Evolutionary conservation across 53 echinoderm and acorn worm species (phyloP), one percentile per base, ranked within the genome.

Genomic region (Arbacia lixula): DNA sequence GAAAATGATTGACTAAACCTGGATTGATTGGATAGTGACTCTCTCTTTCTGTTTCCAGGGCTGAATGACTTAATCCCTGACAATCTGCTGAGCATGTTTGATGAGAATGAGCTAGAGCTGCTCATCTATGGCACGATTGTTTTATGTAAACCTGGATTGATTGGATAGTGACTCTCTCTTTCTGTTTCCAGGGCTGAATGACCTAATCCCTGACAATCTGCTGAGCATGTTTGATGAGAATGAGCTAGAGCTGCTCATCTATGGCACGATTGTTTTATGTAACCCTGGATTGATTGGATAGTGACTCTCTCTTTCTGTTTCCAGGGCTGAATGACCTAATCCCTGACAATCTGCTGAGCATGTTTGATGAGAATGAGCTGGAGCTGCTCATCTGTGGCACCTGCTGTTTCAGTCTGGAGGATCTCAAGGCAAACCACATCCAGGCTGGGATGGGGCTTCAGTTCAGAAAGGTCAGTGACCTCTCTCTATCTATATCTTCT

Each of bases 331-430:
- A 97, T 88, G 98, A 97, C 35, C 83, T 97, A 53, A 94, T 97
- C 25, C 98, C 98, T 34, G 98, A 97, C 76, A 86, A 94, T 34
- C 90, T 97, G 37, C 87, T 97, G 57, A 97, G 98, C 67, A 97
- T 97, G 85, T 97, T 97, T 97, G 98, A 97, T 94, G 98, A 97
- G 88, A 97, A 97, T 86, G 98, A 97, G 85, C 36, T 97, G 38
- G 98, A 97, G 80, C 71, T 97, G 57, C 82, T 97, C 28, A 90
- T 97, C 78, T 96, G 97, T 69, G 97, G 97, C 6, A 91, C 93
- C 25, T 91, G 93, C 38, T 85, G 89, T 33, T 96, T 96, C 63
- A 87, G 87, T 49, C 67, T 94, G 19, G 72, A 72, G 12, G 97
- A 96, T 84, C 84, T 96, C 60, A 87, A 92, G 76, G 83, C 83